Evolutionary conservation across 2,797 vertebrate genomes (phyloP), one percentile per base, ranked within the genome.

Genomic region (Protonibea diacanthus): DNA sequence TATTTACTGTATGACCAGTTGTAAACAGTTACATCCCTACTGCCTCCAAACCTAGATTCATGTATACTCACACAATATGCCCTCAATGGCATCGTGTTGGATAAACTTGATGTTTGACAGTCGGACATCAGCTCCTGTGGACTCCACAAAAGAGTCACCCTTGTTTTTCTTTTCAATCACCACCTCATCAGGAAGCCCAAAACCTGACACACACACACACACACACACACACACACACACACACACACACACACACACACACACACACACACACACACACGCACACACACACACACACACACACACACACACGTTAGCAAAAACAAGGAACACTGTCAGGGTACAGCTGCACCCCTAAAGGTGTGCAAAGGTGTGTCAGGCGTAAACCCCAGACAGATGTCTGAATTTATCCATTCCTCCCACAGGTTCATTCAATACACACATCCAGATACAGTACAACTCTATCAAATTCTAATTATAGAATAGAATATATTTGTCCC

Each of bases 51-150:
- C n/a, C 21, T 15, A 6, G 23, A 42, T 33, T 21, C 17, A 48
- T 13, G n/a, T 4, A 9, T 53, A 97, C 97, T 97, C 92, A 99
- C 98, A 97, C 85, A 99, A 91, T 85, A 99, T 98, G 51, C 97
- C 98, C 82, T 99, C 97, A 29, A 98, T 95, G 10, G 97, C 96
- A 65, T 97, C 96, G 17, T 97, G 96, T 48, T 99, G 97, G 67
- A 99, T 95, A 77, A 99, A 95, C 89, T 98, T 99, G 71, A 99
- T 85, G 88, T 92, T 96, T 74, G 96, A 97, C 83, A 99, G 95
- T 88, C 88, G 96, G 75, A 98, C 83, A 40, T 94, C 85, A 1
- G 87, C 88, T 63, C 96, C 97, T 0, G 94, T 95, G 12, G 97
- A 96, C 66, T 97, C 97, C 68, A 99, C 92, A 86, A 99, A 99